phyloP scores from a whole-genome alignment of 2,888 invertebrate genomes.

The Eristalinus aeneus region DNA sequence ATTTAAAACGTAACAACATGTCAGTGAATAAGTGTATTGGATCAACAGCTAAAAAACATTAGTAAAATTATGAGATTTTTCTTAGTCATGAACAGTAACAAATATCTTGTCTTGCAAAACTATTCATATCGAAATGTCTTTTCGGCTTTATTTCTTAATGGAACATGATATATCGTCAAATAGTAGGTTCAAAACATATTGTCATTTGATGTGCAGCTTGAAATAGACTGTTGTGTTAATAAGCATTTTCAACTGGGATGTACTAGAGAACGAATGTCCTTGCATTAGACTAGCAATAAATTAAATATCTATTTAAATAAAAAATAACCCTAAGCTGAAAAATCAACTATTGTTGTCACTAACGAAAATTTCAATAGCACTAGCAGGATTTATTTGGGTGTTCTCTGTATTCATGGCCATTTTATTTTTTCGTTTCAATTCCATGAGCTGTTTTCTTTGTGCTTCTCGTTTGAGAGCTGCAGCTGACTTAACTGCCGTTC shows the following conservation, averaged over 20 bases:
- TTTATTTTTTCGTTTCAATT: slow-evolving; percentile 81
- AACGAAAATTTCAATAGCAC: slow-evolving; percentile 72
- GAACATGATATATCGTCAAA: slow-evolving; percentile 9
- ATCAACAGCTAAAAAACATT: slow-evolving; percentile 60
- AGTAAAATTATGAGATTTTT: slow-evolving; percentile 60
- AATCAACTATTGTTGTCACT: slow-evolving; percentile 75
- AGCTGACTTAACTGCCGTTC: slow-evolving; percentile 73
- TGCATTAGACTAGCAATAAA: slow-evolving; percentile 63
- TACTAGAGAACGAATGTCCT: slow-evolving; percentile 46
- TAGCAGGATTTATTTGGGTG: slow-evolving; percentile 29
- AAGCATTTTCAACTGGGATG: slow-evolving; percentile 44
- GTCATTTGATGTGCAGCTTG: slow-evolving; percentile 48
- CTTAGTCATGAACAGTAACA: slow-evolving; percentile 18
- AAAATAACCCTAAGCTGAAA: slow-evolving; percentile 26
- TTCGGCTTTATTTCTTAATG: slow-evolving; percentile 50
- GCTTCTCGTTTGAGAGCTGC: slow-evolving; percentile 85
- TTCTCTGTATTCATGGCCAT: slow-evolving; percentile 74
- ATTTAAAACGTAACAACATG: slow-evolving; percentile 69
- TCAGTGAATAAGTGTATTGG: slow-evolving; percentile 59
- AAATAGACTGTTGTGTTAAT: slow-evolving; percentile 31
- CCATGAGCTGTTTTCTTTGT: slow-evolving; percentile 90
- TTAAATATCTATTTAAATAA: slow-evolving; percentile 57
- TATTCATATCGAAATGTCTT: slow-evolving; percentile 56
- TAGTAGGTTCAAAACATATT: slow-evolving; percentile 40
- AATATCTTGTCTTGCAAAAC: slow-evolving; percentile 32